These are phyloP conservation scores for Tylochromis polylepis DNA, from an alignment of 2,113 vertebrate species.

Conservation along the genomic window DNA sequence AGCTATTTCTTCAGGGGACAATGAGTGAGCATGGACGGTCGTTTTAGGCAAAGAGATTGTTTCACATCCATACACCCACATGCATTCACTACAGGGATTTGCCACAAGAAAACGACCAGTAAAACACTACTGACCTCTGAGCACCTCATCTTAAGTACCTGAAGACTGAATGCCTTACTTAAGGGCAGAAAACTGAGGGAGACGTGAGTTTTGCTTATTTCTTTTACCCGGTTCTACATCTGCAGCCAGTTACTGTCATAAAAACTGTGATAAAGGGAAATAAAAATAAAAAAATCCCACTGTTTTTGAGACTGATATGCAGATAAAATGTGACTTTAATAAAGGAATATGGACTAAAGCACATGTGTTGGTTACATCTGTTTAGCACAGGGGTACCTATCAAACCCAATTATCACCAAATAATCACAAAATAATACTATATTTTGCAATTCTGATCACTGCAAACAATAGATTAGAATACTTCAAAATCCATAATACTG, in stretches of 20 bases:
- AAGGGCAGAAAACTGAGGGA: not conserved
- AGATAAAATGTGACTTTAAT: not conserved
- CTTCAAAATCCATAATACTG: rapidly evolving
- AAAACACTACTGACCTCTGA: constrained; percentile 31
- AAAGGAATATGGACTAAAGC: not conserved
- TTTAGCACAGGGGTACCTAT: not conserved
- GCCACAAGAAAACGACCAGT: constrained; percentile 3
- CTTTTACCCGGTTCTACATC: not conserved
- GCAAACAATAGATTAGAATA: not conserved
- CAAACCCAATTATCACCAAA: not conserved
- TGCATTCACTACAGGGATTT: not conserved
- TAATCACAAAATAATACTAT: not conserved
- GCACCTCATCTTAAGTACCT: constrained; percentile 4
- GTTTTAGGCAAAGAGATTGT: not conserved
- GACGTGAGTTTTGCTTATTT: not conserved
- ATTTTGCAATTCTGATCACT: not conserved
- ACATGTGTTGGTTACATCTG: not conserved
- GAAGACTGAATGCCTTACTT: constrained; percentile 11
- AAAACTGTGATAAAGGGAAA: not conserved
- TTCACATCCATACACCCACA: constrained; percentile 41
- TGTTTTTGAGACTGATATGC: not conserved
- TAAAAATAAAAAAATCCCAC: rapidly evolving
- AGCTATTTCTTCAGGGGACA: not conserved
- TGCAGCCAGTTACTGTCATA: not conserved
- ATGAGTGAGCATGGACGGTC: not conserved